These are phyloP conservation scores for Cynocephalus volans DNA, from an alignment of 2,113 vertebrate genomes.

Conservation along the genomic window DNA sequence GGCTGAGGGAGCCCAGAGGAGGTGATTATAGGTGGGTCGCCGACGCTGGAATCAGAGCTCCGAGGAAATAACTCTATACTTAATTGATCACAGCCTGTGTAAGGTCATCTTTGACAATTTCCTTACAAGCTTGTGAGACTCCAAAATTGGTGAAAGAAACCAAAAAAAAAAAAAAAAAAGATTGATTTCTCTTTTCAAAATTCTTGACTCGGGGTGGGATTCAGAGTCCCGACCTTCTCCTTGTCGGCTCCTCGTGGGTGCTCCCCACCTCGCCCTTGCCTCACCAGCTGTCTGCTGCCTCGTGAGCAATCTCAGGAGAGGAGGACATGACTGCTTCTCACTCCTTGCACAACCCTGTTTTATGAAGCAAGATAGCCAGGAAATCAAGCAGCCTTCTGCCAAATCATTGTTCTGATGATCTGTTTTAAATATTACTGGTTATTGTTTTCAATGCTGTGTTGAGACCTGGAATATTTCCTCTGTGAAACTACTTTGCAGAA, in stretches of 20 bases:
- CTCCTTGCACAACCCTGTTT: not conserved
- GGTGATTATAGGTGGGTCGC: too few relatives aligned
- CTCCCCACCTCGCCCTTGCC: not conserved
- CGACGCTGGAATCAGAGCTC: too few relatives aligned
- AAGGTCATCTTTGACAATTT: too few relatives aligned
- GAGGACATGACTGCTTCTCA: not conserved
- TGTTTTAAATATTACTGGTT: conserved; percentile 41
- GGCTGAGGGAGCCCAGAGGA: too few relatives aligned
- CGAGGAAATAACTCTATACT: too few relatives aligned
- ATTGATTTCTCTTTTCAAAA: too few relatives aligned
- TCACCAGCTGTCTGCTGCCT: not conserved
- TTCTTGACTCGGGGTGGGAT: too few relatives aligned
- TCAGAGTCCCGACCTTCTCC: not conserved
- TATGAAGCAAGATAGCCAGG: not conserved
- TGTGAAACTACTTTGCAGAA: not conserved
- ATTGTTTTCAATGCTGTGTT: not conserved
- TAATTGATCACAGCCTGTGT: too few relatives aligned
- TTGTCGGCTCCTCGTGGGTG: not conserved
- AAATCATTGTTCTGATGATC: conserved; percentile 5
- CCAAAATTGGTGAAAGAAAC: too few relatives aligned
- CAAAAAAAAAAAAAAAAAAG: too few relatives aligned
- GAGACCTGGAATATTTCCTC: not conserved
- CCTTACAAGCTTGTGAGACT: too few relatives aligned
- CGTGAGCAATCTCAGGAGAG: not conserved
- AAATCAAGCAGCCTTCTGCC: not conserved